phyloP scores from a whole-genome alignment of 2,888 invertebrate species.

The Pyrrhia umbra region DNA sequence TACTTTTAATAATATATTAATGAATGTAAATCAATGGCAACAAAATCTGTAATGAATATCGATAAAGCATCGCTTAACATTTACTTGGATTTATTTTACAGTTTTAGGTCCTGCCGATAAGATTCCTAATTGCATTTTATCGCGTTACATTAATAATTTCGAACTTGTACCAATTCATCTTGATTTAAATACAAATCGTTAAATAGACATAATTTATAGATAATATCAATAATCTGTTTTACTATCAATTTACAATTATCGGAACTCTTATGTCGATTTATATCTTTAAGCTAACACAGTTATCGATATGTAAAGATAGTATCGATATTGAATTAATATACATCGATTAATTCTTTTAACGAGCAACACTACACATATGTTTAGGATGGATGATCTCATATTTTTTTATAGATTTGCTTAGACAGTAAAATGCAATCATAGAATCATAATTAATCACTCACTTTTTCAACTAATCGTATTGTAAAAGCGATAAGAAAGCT shows the following conservation, averaged over 20 bases:
- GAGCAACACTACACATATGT: constrained; percentile 32
- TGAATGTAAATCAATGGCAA: no score
- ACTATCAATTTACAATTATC: constrained; percentile 39
- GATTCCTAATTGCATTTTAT: constrained; percentile 24
- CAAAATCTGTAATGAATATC: no score
- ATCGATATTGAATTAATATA: constrained; percentile 50
- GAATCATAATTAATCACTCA: constrained; percentile 60
- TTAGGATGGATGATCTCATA: constrained; percentile 52
- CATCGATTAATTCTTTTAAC: constrained; percentile 45
- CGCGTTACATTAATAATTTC: constrained; percentile 25
- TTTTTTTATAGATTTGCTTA: constrained; percentile 52
- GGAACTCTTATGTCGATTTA: constrained; percentile 28
- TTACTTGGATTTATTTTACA: constrained; percentile 1
- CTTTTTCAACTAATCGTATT: constrained; percentile 42
- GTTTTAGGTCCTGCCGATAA: not conserved
- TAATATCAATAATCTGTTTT: constrained; percentile 41
- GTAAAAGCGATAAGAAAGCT: constrained; percentile 43
- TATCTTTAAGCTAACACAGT: constrained; percentile 44
- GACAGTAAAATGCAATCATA: constrained; percentile 59
- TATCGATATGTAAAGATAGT: constrained; percentile 46
- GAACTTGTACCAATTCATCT: constrained; percentile 39
- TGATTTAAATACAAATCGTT: constrained; percentile 17
- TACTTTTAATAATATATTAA: no score
- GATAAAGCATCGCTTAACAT: not conserved
- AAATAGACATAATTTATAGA: constrained; percentile 45